A percentile compares a stretch with the other conserved stretches of the same genome.
Conservation (phyloP, 2,113 vertebrate genomes). For the Pelecanus crispus region DNA sequence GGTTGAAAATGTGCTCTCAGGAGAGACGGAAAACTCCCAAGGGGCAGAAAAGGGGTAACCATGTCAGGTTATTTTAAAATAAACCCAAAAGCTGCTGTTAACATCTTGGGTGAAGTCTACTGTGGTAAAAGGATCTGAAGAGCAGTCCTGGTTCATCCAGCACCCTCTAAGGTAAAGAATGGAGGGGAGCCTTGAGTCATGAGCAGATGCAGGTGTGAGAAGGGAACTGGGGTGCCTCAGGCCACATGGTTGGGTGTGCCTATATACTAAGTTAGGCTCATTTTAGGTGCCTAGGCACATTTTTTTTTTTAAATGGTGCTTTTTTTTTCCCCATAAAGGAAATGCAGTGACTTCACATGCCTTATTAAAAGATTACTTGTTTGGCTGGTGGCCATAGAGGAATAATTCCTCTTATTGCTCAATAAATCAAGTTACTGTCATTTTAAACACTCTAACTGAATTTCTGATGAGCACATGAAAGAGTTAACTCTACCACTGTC, state of each 20-base stretch:
- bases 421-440: slow-evolving; percentile 16
- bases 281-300: background rate
- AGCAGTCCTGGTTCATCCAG: background rate
- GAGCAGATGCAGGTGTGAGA: background rate
- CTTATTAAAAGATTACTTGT: slow-evolving; percentile 22
- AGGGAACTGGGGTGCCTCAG: background rate
- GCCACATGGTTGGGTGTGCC: background rate
- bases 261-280: background rate
- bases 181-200: background rate
- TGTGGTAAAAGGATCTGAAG: background rate
- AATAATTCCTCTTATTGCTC: slow-evolving; percentile 8
- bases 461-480: slow-evolving; percentile 8
- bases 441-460: slow-evolving; percentile 2
- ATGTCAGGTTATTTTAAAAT: background rate
- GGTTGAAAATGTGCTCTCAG: background rate
- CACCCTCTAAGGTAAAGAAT: background rate
- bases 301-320: background rate
- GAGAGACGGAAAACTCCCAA: background rate
- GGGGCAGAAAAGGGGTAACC: background rate
- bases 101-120: background rate
- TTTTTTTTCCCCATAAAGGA: background rate
- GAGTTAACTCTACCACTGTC: background rate
- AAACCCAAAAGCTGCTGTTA: background rate
- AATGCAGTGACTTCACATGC: background rate
- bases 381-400: background rate